Evolutionary conservation across 2,888 invertebrate species (phyloP).

Genomic region (Empis stercorea): DNA sequence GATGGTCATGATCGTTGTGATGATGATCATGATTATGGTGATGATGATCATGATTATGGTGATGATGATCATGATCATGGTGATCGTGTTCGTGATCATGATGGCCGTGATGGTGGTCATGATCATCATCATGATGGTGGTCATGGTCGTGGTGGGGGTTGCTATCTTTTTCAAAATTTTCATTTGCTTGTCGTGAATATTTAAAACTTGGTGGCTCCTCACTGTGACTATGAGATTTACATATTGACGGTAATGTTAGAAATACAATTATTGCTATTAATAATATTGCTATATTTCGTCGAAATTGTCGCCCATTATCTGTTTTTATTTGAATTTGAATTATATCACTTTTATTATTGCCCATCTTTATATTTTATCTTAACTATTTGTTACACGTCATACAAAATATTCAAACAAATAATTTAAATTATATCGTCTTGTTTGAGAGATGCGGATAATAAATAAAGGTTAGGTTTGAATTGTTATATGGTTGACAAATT

Average conservation of each 20-base stretch:
- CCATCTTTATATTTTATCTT: neutral
- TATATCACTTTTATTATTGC: neutral
- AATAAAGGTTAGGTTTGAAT: too few relatives aligned
- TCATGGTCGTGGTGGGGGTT: slow-evolving; percentile 15
- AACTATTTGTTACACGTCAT: too few relatives aligned
- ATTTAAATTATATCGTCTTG: too few relatives aligned
- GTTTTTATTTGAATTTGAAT: neutral
- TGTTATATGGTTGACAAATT: too few relatives aligned
- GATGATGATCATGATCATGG: slow-evolving; percentile 9
- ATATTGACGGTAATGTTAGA: slow-evolving; percentile 29
- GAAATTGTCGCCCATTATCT: neutral
- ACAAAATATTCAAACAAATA: too few relatives aligned
- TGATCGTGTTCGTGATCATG: slow-evolving; percentile 12
- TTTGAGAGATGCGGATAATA: too few relatives aligned
- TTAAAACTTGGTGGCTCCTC: slow-evolving; percentile 64
- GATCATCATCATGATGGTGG: slow-evolving; percentile 14
- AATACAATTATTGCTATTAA: slow-evolving; percentile 24
- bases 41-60: slow-evolving; percentile 15
- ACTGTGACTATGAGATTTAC: slow-evolving; percentile 30
- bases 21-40: slow-evolving; percentile 9
- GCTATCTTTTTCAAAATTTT: slow-evolving; percentile 18
- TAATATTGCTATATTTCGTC: slow-evolving; percentile 18
- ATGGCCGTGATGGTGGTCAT: slow-evolving; percentile 20
- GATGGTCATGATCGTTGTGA: neutral
- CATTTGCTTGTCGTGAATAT: slow-evolving; percentile 64